Percentiles rank a stretch among this genome's conserved stretches.
phyloP scores from a whole-genome alignment of 2,797 vertebrate genomes.

The Hemibagrus guttatus region DNA sequence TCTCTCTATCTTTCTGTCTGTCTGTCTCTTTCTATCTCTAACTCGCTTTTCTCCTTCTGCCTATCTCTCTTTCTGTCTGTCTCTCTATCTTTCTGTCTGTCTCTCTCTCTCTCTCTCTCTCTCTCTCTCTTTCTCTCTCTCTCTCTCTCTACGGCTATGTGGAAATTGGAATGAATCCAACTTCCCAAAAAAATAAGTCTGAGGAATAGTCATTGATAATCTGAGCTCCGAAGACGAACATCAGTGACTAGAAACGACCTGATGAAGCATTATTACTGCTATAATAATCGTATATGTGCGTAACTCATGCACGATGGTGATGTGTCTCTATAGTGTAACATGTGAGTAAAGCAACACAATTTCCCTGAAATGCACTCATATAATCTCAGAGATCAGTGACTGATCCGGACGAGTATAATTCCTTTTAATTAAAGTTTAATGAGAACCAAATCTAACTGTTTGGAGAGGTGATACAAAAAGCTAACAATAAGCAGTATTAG shows the following conservation, averaged over 20 bases:
- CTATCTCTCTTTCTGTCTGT: too few relatives aligned
- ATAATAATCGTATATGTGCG: neutral
- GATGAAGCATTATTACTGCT: neutral
- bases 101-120: too few relatives aligned
- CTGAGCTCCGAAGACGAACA: neutral
- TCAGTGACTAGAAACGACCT: conserved; percentile 3
- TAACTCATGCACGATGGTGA: neutral
- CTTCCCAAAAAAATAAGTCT: neutral
- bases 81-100: too few relatives aligned
- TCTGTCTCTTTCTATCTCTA: too few relatives aligned
- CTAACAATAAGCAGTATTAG: neutral
- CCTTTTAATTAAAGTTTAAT: conserved; percentile 34
- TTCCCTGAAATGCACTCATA: conserved; percentile 13
- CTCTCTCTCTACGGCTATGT: too few relatives aligned
- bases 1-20: too few relatives aligned
- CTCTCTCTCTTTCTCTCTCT: too few relatives aligned
- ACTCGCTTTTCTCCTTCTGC: too few relatives aligned
- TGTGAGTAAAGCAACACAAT: neutral
- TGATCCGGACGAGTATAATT: conserved; percentile 31
- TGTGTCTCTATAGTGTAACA: neutral
- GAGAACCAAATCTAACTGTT: conserved; percentile 25
- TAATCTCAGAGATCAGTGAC: conserved; percentile 1
- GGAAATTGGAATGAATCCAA: neutral
- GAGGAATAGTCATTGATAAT: neutral
- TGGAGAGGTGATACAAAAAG: neutral